A percentile compares a stretch with the other conserved stretches of the same genome.
Evolutionary conservation across 2,888 invertebrate species (phyloP).

Genomic region (Podotricha telesiphe): DNA sequence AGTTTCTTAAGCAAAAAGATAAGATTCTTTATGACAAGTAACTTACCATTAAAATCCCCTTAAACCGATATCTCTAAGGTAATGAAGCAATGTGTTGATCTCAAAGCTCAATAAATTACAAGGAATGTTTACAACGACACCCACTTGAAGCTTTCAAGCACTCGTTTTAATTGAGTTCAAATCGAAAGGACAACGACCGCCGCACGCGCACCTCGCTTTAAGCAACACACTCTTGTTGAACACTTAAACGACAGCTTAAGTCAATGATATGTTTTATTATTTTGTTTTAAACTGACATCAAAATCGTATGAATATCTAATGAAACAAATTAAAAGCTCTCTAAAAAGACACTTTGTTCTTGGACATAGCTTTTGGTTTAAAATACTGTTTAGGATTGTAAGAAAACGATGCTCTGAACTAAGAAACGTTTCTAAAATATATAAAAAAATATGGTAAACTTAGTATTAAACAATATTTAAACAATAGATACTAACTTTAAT

Average conservation of each 20-base stretch:
- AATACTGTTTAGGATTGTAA: too few relatives aligned
- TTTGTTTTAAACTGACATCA: not conserved
- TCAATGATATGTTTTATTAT: conserved; percentile 3
- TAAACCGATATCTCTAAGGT: conserved; percentile 23
- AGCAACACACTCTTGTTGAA: not conserved
- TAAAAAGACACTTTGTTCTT: too few relatives aligned
- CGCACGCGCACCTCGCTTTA: conserved; percentile 54
- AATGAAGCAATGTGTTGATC: conserved; percentile 33
- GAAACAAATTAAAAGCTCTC: too few relatives aligned
- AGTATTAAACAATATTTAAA: too few relatives aligned
- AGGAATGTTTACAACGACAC: conserved; percentile 44
- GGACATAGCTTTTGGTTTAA: too few relatives aligned
- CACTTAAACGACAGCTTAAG: not conserved
- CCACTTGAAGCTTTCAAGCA: conserved; percentile 51
- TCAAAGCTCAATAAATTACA: conserved; percentile 31
- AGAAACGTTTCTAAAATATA: too few relatives aligned
- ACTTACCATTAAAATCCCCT: not conserved
- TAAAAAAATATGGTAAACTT: too few relatives aligned
- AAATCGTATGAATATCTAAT: too few relatives aligned
- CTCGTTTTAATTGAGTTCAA: conserved; percentile 54
- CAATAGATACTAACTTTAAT: too few relatives aligned
- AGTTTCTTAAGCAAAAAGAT: too few relatives aligned
- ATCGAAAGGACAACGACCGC: conserved; percentile 53
- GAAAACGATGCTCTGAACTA: too few relatives aligned
- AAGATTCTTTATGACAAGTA: conserved; percentile 9